phyloP scores from a whole-genome alignment of 2,797 vertebrate species.

The Bradypus variegatus region DNA sequence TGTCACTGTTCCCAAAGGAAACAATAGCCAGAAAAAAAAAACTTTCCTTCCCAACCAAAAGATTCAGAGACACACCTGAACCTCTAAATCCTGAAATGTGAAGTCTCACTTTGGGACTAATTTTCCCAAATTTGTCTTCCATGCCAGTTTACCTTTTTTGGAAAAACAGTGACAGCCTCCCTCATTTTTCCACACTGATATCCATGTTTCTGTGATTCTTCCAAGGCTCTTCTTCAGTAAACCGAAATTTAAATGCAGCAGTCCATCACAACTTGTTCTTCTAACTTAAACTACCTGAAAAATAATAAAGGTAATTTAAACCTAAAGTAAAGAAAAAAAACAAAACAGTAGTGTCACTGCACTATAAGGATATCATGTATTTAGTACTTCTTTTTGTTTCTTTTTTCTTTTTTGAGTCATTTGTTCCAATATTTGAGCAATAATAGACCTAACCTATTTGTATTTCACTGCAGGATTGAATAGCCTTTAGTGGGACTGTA shows the following conservation, averaged over 20 bases:
- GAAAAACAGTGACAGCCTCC: not conserved
- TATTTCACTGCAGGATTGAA: not conserved
- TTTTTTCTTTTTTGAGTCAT: not conserved
- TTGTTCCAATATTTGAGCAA: not conserved
- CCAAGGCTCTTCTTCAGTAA: not conserved
- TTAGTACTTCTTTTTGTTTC: not conserved
- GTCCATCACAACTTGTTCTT: not conserved
- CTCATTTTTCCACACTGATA: not conserved
- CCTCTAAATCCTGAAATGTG: not conserved
- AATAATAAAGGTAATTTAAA: not conserved
- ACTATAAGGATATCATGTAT: not conserved
- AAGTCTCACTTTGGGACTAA: not conserved
- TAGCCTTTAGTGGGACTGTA: not conserved
- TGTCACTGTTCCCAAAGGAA: not conserved
- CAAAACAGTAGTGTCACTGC: not conserved
- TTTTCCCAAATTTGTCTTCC: not conserved
- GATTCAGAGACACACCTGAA: not conserved
- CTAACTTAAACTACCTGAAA: slow-evolving; percentile 17
- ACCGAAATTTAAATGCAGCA: slow-evolving; percentile 31
- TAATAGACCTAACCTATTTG: not conserved
- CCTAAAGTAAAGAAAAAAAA: not conserved
- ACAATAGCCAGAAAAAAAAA: not conserved
- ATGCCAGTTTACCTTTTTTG: not conserved
- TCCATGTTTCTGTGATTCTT: not conserved
- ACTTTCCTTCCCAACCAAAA: not conserved